A percentile compares a stretch with the other conserved stretches of the same genome.
Conservation (phyloP, 2,888 invertebrate species). For the Xanthia icteritia region DNA sequence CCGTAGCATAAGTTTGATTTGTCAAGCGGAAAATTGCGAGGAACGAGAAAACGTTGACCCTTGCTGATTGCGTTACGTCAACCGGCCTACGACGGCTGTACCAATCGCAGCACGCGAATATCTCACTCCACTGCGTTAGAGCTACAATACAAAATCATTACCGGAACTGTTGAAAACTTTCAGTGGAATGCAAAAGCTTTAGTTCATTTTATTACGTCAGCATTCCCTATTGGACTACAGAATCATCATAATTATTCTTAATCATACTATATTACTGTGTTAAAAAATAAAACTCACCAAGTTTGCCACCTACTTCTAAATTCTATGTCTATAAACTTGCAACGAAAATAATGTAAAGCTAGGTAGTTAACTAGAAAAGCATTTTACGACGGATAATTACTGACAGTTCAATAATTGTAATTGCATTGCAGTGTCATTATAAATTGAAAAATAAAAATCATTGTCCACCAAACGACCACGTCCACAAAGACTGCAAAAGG, state of each 20-base stretch:
- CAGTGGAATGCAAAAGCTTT: background rate
- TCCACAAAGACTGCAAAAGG: conserved; percentile 11
- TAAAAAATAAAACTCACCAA: background rate
- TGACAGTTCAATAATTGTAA: background rate
- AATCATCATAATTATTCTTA: background rate
- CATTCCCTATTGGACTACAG: background rate
- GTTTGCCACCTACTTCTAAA: too few relatives aligned
- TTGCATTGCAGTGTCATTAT: conserved; percentile 28
- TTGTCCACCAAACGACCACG: too few relatives aligned
- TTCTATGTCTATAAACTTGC: background rate
- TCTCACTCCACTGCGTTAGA: conserved; percentile 32
- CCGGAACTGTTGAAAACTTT: conserved; percentile 1
- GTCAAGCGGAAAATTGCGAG: conserved; percentile 84
- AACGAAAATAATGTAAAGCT: background rate
- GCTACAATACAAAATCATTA: conserved; percentile 6
- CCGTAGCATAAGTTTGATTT: conserved; percentile 78
- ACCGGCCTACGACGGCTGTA: conserved; percentile 29
- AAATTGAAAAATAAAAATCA: too few relatives aligned
- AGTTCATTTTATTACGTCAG: background rate
- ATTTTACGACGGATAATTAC: background rate
- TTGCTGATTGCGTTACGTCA: conserved; percentile 63
- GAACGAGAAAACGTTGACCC: conserved; percentile 79
- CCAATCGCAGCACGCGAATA: conserved; percentile 36
- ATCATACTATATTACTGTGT: background rate
- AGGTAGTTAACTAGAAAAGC: background rate